These are phyloP conservation scores for Euphydryas editha DNA, from an alignment of 2,888 invertebrate species.

Conservation along the genomic window DNA sequence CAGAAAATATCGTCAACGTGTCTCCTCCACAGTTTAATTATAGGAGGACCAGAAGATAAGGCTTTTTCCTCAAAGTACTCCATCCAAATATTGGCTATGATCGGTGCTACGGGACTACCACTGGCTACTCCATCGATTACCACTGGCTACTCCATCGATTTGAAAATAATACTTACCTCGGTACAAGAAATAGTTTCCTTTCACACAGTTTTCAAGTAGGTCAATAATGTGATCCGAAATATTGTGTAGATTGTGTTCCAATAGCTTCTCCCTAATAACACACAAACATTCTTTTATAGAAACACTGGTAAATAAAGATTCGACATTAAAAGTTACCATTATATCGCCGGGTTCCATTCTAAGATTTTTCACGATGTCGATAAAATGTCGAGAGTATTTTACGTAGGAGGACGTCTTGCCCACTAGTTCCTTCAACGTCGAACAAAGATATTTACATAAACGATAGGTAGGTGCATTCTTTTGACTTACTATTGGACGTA, in stretches of 20 bases:
- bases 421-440: background rate
- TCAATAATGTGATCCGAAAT: too few species aligned
- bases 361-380: background rate
- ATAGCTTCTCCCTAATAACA: background rate
- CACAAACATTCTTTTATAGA: background rate
- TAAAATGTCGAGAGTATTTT: background rate
- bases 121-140: too few species aligned
- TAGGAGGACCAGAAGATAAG: too few species aligned
- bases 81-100: too few species aligned
- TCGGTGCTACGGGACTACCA: too few species aligned
- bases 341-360: background rate
- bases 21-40: too few species aligned
- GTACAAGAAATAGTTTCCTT: background rate
- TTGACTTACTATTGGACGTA: background rate
- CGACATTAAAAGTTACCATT: background rate
- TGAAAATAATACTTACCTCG: too few species aligned
- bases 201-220: background rate
- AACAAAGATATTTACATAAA: background rate
- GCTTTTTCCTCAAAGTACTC: too few species aligned
- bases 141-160: too few species aligned
- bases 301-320: background rate
- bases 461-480: background rate
- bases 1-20: too few species aligned
- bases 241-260: too few species aligned
- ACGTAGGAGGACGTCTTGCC: background rate